A percentile compares a stretch with the other conserved stretches of the same genome.
These are phyloP conservation scores for Lepidochitona cinerea DNA, from an alignment of 2,888 invertebrate species.

Conservation along the genomic window DNA sequence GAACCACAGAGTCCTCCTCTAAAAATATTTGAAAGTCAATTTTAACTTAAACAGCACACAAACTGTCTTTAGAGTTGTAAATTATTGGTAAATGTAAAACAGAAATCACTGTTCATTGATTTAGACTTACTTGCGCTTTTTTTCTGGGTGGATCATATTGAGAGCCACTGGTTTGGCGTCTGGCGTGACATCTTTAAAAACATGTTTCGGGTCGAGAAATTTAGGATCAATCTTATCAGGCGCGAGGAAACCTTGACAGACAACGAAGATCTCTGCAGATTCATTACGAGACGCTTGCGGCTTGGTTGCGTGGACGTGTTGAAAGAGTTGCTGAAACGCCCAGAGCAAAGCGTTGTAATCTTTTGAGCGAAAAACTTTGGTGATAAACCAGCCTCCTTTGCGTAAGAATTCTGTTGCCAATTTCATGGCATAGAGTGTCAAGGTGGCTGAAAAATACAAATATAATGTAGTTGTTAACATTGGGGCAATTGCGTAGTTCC, in stretches of 20 bases:
- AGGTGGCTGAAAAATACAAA: slow-evolving; percentile 78
- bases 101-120: too few species aligned
- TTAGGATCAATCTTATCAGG: slow-evolving; percentile 91
- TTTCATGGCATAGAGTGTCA: slow-evolving; percentile 94
- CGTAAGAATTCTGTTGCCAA: slow-evolving; percentile 90
- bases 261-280: slow-evolving; percentile 99
- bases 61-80: too few species aligned
- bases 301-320: slow-evolving; percentile 95
- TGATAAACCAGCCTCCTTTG: slow-evolving; percentile 96
- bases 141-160: slow-evolving; percentile 65
- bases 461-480: too few species aligned
- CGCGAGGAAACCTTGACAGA: slow-evolving; percentile 93
- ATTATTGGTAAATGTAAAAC: too few species aligned
- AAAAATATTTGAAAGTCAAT: too few species aligned
- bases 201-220: slow-evolving; percentile 92
- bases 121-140: slow-evolving; percentile 54
- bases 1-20: too few species aligned
- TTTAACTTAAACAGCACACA: too few species aligned
- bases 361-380: slow-evolving; percentile 98
- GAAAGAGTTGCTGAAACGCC: slow-evolving; percentile 97
- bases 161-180: slow-evolving; percentile 44
- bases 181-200: slow-evolving; percentile 87
- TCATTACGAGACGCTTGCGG: slow-evolving; percentile 98
- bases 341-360: slow-evolving; percentile 96
- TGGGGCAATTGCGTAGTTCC: too few species aligned